These are phyloP conservation scores for Scylla paramamosain DNA, from an alignment of 1,140 invertebrate species.

Conservation along the genomic window DNA sequence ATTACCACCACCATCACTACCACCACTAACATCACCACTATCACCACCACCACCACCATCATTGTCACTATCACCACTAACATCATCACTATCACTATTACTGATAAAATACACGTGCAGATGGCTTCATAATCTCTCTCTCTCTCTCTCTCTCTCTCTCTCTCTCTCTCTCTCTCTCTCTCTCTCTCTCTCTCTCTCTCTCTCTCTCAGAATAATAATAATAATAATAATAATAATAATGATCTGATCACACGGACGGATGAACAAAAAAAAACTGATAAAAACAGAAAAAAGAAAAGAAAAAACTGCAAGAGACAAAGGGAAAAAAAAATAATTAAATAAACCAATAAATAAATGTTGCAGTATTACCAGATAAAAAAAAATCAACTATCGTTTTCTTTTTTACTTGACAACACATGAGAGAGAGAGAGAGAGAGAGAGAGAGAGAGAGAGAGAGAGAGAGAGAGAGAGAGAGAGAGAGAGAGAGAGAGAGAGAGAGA, in stretches of 20 bases:
- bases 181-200: not conserved
- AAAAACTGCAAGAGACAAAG: not conserved
- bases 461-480: not conserved
- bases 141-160: conserved; percentile 31
- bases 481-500: conserved; percentile 9
- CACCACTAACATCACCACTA: no score
- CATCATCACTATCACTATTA: no score
- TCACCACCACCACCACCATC: not conserved
- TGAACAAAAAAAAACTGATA: not conserved
- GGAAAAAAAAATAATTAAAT: not conserved
- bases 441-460: not conserved
- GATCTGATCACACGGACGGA: no score
- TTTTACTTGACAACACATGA: no score
- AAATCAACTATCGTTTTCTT: no score
- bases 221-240: not conserved
- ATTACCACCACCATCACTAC: no score
- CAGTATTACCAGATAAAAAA: no score
- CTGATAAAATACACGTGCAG: no score
- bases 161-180: not conserved
- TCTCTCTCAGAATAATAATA: not conserved
- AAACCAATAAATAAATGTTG: not conserved
- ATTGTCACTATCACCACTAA: no score
- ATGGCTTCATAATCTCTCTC: no score
- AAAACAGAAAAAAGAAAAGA: not conserved
- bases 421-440: not conserved